These are phyloP conservation scores for Pseudomugil tenellus DNA, from an alignment of 2,797 vertebrate genomes.

Conservation along the genomic window DNA sequence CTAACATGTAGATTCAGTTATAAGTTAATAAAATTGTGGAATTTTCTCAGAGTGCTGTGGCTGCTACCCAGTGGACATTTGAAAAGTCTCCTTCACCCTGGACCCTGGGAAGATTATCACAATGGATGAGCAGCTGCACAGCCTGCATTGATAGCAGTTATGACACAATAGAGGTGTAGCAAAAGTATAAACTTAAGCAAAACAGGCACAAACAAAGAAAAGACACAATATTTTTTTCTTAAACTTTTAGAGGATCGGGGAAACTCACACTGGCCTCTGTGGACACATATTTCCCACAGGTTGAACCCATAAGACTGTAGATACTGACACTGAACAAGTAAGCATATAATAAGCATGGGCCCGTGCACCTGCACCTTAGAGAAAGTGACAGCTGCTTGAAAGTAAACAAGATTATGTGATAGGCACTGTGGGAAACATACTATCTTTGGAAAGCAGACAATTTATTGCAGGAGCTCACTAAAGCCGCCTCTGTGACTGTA, in stretches of 20 bases:
- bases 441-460: constrained; percentile 13
- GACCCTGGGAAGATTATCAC: not conserved
- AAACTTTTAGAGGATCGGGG: not conserved
- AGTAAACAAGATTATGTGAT: constrained; percentile 22
- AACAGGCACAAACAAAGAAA: not conserved
- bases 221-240: not conserved
- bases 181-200: not conserved
- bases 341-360: constrained; percentile 8
- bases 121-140: constrained; percentile 88
- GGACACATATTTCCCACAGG: constrained; percentile 3
- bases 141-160: constrained; percentile 88
- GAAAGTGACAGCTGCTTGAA: constrained; percentile 31
- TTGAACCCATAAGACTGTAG: constrained; percentile 1
- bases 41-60: not conserved
- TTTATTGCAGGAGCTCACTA: constrained; percentile 15
- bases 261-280: constrained; percentile 1
- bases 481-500: constrained; percentile 38
- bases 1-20: not conserved
- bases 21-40: not conserved
- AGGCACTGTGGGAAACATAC: constrained; percentile 8
- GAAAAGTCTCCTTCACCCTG: no score
- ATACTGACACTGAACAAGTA: constrained; percentile 10
- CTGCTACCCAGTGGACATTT: not conserved
- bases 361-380: constrained; percentile 15
- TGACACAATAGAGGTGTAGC: constrained; percentile 80